A percentile compares a stretch with the other conserved stretches of the same genome.
Conservation (phyloP, 2,888 invertebrate genomes). For the Pammene fasciana region DNA sequence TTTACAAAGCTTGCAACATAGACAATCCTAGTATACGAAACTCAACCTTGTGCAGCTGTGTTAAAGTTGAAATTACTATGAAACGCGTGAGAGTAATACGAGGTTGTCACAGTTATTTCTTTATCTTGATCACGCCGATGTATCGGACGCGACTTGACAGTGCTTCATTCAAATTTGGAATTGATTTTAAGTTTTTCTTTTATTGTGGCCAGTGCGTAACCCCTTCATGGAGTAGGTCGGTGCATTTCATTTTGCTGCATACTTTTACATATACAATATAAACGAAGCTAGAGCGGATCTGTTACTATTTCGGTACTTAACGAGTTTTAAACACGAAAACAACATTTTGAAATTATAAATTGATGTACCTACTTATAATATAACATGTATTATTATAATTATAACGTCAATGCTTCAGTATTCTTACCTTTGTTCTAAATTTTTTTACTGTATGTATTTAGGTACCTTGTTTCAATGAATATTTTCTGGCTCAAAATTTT, state of each 20-base stretch:
- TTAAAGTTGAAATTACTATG: slow-evolving; percentile 3
- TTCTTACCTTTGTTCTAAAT: too few species aligned
- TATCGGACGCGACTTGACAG: slow-evolving; percentile 30
- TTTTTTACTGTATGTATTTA: too few species aligned
- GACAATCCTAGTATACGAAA: background rate
- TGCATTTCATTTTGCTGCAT: background rate
- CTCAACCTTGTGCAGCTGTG: background rate
- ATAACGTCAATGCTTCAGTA: too few species aligned
- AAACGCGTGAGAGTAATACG: background rate
- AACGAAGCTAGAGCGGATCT: too few species aligned
- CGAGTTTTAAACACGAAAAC: too few species aligned
- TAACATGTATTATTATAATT: too few species aligned
- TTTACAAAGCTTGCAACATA: background rate
- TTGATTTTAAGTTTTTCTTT: slow-evolving; percentile 32
- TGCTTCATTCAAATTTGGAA: slow-evolving; percentile 39
- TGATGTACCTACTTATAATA: too few species aligned
- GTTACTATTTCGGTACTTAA: too few species aligned
- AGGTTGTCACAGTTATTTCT: slow-evolving; percentile 10
- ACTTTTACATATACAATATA: too few species aligned
- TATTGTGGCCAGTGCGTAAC: slow-evolving; percentile 31
- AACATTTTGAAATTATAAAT: too few species aligned
- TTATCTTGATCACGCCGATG: slow-evolving; percentile 36
- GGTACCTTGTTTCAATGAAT: too few species aligned
- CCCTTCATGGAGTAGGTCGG: background rate
- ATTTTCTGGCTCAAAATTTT: too few species aligned